A percentile compares a stretch with the other conserved stretches of the same genome.
Conservation (phyloP, 2,113 vertebrate species). For the Piliocolobus tephrosceles region DNA sequence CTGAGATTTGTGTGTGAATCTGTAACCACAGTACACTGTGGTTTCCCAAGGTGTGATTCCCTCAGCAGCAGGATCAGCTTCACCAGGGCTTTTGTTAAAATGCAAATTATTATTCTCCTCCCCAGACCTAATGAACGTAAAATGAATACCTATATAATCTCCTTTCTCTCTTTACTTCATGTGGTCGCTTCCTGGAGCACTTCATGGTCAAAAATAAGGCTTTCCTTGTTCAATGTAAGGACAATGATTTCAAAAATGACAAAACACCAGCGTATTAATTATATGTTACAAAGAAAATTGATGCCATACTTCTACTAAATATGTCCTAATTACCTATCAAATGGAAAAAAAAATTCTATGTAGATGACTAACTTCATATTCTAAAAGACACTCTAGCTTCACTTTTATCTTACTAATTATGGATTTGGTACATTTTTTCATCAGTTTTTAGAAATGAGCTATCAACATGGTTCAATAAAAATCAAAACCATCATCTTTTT, state of each 20-base stretch:
- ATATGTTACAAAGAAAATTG: neutral
- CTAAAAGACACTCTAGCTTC: neutral
- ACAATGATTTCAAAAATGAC: neutral
- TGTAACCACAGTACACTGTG: neutral
- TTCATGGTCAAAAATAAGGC: neutral
- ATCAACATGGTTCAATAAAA: neutral
- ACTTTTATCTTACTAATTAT: slow-evolving; percentile 18
- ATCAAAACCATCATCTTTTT: neutral
- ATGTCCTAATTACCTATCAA: slow-evolving; percentile 36
- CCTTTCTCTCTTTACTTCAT: neutral
- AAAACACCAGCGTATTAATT: slow-evolving; percentile 34
- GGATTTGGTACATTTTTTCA: neutral
- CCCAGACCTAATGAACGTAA: neutral
- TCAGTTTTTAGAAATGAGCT: neutral
- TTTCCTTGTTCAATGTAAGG: neutral
- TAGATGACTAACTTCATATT: neutral
- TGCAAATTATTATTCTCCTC: neutral
- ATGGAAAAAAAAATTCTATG: neutral
- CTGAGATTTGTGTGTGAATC: neutral
- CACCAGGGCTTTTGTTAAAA: neutral
- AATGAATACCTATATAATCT: accelerated
- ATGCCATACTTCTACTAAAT: slow-evolving; percentile 5
- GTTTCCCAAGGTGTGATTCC: neutral
- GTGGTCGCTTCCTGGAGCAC: neutral
- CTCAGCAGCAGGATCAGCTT: accelerated